A percentile compares a stretch with the other conserved stretches of the same genome.
Evolutionary conservation across 2,888 invertebrate genomes (phyloP).

Genomic region (Nasonia oneida): DNA sequence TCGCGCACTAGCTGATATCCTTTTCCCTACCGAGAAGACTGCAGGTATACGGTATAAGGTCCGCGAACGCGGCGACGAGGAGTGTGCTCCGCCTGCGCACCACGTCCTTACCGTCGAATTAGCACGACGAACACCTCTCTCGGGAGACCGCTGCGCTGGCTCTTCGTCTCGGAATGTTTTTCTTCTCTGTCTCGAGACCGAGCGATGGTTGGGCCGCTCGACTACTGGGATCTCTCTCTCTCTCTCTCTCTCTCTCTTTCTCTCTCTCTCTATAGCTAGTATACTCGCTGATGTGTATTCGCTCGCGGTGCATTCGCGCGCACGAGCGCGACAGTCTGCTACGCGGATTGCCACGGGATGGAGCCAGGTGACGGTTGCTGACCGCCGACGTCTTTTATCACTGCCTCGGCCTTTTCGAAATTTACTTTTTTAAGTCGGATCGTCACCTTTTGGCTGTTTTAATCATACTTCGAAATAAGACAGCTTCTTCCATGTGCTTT

Average conservation of each 20-base stretch:
- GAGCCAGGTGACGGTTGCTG: not conserved
- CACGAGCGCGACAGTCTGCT: conserved; percentile 3
- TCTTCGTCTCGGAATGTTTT: not conserved
- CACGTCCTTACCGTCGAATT: not conserved
- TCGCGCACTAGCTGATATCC: not conserved
- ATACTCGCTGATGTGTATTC: not conserved
- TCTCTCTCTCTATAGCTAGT: not conserved
- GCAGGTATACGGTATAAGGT: too few relatives aligned
- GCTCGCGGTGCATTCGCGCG: conserved; percentile 14
- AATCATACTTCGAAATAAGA: too few relatives aligned
- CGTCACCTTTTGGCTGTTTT: too few relatives aligned
- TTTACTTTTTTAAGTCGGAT: too few relatives aligned
- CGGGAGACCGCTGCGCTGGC: not conserved
- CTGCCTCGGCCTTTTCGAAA: too few relatives aligned
- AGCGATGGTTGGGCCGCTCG: not conserved
- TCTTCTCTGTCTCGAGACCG: not conserved
- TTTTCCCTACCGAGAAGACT: too few relatives aligned
- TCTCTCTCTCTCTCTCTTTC: not conserved
- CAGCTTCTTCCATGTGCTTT: too few relatives aligned
- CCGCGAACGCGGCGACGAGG: not conserved
- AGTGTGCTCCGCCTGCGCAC: not conserved
- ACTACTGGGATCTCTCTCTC: not conserved
- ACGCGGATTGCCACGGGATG: not conserved
- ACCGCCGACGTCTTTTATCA: not conserved
- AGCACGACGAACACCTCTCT: not conserved